Evolutionary conservation across 2,888 invertebrate species (phyloP).

Genomic region (Danaus chrysippus): DNA sequence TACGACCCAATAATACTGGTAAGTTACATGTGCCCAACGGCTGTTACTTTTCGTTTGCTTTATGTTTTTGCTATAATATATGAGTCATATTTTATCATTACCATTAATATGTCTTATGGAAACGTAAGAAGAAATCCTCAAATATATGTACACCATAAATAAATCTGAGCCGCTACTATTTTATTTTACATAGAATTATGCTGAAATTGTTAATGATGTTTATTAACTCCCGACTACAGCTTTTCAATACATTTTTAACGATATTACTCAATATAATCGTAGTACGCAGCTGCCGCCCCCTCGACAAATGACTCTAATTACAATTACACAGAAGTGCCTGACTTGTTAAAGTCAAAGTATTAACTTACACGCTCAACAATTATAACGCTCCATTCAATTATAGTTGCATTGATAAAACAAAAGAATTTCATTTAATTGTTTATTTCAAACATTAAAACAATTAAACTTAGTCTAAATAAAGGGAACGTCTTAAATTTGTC

Average conservation of each 20-base stretch:
- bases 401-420: constrained; percentile 2
- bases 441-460: not conserved
- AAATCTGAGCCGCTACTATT: no score
- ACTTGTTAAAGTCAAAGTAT: constrained; percentile 7
- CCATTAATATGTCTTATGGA: no score
- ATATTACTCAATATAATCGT: constrained; percentile 14
- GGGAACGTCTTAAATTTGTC: no score
- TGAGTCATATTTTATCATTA: no score
- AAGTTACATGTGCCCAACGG: no score
- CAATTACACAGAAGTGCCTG: constrained; percentile 13
- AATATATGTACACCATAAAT: no score
- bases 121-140: no score
- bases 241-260: not conserved
- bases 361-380: constrained; percentile 4
- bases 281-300: constrained; percentile 32
- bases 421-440: not conserved
- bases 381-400: not conserved
- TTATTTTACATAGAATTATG: not conserved
- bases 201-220: not conserved
- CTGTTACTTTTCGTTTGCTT: no score
- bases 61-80: no score
- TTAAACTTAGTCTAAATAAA: not conserved
- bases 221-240: no score
- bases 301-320: constrained; percentile 30
- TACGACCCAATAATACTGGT: no score